phyloP scores from a whole-genome alignment of 2,797 vertebrate genomes.

The Malurus leucopterus region DNA sequence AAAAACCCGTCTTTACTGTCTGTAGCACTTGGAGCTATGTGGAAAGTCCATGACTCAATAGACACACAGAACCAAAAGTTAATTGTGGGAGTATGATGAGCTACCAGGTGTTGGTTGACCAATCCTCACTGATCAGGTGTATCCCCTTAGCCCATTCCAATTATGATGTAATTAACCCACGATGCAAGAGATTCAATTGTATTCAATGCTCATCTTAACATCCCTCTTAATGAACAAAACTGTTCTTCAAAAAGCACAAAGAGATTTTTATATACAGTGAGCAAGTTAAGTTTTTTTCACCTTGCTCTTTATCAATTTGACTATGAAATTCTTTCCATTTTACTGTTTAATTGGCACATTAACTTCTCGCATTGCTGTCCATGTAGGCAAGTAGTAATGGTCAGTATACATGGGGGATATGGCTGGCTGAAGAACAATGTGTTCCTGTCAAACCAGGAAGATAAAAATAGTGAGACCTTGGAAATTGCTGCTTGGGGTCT shows the following conservation, averaged over 20 bases:
- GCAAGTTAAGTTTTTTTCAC: not conserved
- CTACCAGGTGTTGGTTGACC: not conserved
- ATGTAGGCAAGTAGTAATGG: not conserved
- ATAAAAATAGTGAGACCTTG: not conserved
- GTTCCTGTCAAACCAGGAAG: not conserved
- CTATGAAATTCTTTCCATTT: not conserved
- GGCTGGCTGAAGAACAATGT: not conserved
- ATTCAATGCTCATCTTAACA: not conserved
- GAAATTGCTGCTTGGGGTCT: not conserved
- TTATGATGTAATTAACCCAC: not conserved
- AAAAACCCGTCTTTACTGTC: not conserved
- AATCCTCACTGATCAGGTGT: not conserved
- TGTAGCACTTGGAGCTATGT: not conserved
- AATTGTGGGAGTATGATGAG: not conserved
- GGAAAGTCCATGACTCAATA: not conserved
- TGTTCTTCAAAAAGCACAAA: not conserved
- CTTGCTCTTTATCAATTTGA: not conserved
- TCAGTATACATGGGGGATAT: not conserved
- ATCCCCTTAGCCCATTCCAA: not conserved
- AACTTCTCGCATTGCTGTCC: not conserved
- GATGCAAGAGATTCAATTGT: not conserved
- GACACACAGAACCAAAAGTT: not conserved
- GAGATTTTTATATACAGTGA: not conserved
- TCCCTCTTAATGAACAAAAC: not conserved
- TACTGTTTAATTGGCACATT: not conserved